Evolutionary conservation across 1,140 invertebrate genomes (phyloP), one percentile per base, ranked within the genome.

Genomic region (Sitophilus oryzae): DNA sequence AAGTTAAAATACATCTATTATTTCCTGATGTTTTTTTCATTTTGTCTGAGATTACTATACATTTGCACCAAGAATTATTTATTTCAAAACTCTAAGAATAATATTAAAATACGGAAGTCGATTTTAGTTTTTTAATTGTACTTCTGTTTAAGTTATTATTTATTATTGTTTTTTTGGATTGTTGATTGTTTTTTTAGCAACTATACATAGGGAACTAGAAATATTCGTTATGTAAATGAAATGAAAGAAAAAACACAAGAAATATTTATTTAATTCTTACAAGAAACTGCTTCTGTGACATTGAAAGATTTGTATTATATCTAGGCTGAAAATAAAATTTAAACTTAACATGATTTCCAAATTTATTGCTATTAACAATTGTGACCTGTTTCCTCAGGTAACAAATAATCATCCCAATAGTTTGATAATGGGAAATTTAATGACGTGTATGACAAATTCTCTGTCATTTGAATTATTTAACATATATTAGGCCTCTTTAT

Each of bases 111-210:
- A 51, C 30, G 42, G 19, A 51, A 25, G 49, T 23, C 46, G n/a
- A 15, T 23, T 6, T 21, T 34, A 11, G 9, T 50, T 25, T 20
- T 40, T 50, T n/a, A n/a, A 22, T 34, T 18, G 34, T 18, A 25
- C 22, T 50, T 23, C 15, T 50, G 20, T 50, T 50, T n/a, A 34
- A 25, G 44, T 46, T 46, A 46, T 46, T 50, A 40, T 50, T 50
- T 50, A 40, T 50, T 50, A 40, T 40, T 6, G 14, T n/a, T n/a
- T 50, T 49, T 50, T 50, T 41, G 47, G 38, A 50, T 50, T 50
- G 47, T 50, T 50, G 47, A 50, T 48, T 48, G n/a, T n/a, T n/a
- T n/a, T n/a, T 50, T 38, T 50, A 43, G 25, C 46, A 16, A 37
- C 37, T 51, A 15, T 6, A n/a, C n/a, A 11, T 51, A 51, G 49